Conservation (phyloP, 2,797 vertebrate genomes). For the Pangasius mekongensis region DNA sequence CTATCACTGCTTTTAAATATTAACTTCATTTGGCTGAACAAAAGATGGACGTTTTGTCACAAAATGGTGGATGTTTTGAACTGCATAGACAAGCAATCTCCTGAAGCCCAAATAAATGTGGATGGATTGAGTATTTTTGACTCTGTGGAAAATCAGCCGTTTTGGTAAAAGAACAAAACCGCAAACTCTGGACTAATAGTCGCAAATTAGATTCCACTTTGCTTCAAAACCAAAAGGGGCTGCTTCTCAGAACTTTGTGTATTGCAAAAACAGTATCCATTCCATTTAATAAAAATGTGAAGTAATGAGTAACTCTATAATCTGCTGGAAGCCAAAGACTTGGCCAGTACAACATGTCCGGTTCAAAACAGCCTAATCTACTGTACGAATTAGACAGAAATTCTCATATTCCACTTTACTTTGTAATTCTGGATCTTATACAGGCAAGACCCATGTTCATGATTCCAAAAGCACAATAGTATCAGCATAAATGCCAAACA, state of each 20-base stretch:
- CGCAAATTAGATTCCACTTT: slow-evolving; percentile 35
- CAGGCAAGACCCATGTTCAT: slow-evolving; percentile 3
- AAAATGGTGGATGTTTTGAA: neutral
- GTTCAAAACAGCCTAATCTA: slow-evolving; percentile 32
- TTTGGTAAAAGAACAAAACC: slow-evolving; percentile 13
- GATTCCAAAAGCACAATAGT: slow-evolving; percentile 31
- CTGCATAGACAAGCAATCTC: slow-evolving; percentile 2
- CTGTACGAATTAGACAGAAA: slow-evolving; percentile 45
- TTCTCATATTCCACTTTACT: slow-evolving; percentile 54
- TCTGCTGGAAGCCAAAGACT: slow-evolving; percentile 35
- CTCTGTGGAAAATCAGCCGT: neutral
- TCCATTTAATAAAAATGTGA: slow-evolving; percentile 43
- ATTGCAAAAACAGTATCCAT: slow-evolving; percentile 37
- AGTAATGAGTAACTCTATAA: slow-evolving; percentile 52
- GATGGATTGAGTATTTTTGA: slow-evolving; percentile 28
- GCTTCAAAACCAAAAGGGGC: slow-evolving; percentile 16
- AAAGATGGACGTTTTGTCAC: slow-evolving; percentile 1
- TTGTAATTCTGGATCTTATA: slow-evolving; percentile 24
- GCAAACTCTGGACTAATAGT: slow-evolving; percentile 15
- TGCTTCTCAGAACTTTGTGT: slow-evolving; percentile 11
- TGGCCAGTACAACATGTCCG: slow-evolving; percentile 22
- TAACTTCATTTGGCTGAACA: slow-evolving; percentile 1
- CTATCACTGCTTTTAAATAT: slow-evolving; percentile 17
- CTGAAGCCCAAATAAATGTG: slow-evolving; percentile 15
- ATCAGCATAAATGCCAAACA: slow-evolving; percentile 31